These are phyloP conservation scores for Sylvilagus bachmani DNA, from an alignment of 2,113 vertebrate species.

Conservation along the genomic window DNA sequence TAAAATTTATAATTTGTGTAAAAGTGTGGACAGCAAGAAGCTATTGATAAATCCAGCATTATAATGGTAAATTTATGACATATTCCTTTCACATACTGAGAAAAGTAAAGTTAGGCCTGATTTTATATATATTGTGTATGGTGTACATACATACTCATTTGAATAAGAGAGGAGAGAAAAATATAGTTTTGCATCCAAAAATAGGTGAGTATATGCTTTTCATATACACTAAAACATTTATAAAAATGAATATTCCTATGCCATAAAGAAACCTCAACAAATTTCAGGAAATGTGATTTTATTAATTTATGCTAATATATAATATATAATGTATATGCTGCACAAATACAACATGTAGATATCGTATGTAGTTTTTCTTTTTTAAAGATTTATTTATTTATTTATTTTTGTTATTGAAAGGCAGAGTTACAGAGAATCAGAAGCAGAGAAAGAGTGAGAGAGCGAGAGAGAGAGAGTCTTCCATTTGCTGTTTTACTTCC, in stretches of 20 bases:
- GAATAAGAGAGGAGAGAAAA: not conserved
- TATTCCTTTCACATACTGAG: conserved; percentile 46
- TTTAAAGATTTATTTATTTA: too few relatives aligned
- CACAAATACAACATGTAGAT: not conserved
- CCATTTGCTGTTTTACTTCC: too few relatives aligned
- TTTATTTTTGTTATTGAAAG: too few relatives aligned
- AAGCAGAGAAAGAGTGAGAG: too few relatives aligned
- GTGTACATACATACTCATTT: not conserved
- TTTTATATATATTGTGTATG: not conserved
- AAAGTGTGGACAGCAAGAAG: not conserved
- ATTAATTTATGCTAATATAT: too few relatives aligned
- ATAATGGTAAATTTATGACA: not conserved
- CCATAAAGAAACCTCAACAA: conserved; percentile 2
- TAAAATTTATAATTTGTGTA: too few relatives aligned
- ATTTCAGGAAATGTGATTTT: not conserved
- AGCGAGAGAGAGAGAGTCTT: too few relatives aligned
- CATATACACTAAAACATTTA: not conserved
- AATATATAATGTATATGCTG: not conserved
- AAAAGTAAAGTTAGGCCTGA: not conserved
- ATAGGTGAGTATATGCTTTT: not conserved
- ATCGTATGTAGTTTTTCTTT: not conserved
- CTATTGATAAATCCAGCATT: not conserved
- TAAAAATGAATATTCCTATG: not conserved
- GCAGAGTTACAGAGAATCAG: too few relatives aligned
- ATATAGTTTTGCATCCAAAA: not conserved